phyloP scores from a whole-genome alignment of 1,140 invertebrate species.

The Forficula auricularia region DNA sequence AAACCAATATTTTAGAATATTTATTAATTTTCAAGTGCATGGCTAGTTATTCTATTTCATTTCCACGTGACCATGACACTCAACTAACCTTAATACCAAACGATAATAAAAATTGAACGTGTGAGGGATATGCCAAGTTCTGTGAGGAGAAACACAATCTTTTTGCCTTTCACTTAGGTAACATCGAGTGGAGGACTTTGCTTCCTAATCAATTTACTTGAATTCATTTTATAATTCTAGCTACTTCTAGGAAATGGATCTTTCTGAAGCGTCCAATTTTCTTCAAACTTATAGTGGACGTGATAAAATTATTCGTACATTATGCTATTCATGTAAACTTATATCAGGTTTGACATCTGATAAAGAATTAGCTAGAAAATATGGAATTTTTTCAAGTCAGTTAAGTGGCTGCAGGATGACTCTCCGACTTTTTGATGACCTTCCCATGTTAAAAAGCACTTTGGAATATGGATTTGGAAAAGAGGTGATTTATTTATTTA shows the following conservation, averaged over 20 bases:
- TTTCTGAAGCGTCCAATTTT: conserved; percentile 21
- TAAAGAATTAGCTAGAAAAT: conserved; percentile 31
- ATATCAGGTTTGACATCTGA: conserved; percentile 34
- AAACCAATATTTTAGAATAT: no score
- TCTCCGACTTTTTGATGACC: conserved; percentile 54
- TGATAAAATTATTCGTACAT: conserved; percentile 41
- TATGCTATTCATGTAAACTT: conserved; percentile 46
- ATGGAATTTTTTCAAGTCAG: conserved; percentile 39
- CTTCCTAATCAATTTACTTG: no score
- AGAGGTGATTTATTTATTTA: conserved; percentile 26
- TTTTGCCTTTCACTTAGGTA: no score
- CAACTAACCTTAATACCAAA: no score
- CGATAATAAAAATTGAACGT: no score
- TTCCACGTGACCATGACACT: no score
- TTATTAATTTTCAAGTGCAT: no score
- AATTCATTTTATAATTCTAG: no score
- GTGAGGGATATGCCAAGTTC: no score
- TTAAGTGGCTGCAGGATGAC: conserved; percentile 47
- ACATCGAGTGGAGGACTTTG: no score
- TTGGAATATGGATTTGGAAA: conserved; percentile 41
- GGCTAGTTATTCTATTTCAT: no score
- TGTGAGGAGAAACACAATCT: no score
- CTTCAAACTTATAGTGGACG: conserved; percentile 33
- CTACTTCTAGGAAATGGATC: conserved; percentile 13
- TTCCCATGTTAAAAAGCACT: conserved; percentile 44